Conservation (phyloP, 1,140 invertebrate species). For the Leptinotarsa texana region DNA sequence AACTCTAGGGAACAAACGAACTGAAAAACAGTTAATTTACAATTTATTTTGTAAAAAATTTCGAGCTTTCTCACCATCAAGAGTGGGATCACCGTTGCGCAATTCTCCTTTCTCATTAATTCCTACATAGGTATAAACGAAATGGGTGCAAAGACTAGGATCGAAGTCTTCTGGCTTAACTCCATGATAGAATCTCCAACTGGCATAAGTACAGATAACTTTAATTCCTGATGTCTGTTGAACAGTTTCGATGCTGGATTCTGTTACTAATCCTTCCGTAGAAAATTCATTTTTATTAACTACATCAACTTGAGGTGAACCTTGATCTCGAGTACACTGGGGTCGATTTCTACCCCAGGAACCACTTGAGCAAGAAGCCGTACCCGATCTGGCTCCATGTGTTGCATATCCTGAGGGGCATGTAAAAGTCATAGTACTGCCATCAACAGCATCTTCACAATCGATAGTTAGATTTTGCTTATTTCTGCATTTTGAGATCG, state of each 20-base stretch:
- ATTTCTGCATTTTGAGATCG: background rate
- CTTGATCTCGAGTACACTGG: background rate
- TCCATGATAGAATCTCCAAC: slow-evolving; percentile 19
- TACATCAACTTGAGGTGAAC: background rate
- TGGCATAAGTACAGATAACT: slow-evolving; percentile 21
- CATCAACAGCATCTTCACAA: slow-evolving; percentile 2
- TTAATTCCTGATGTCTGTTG: background rate
- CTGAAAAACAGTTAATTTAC: background rate
- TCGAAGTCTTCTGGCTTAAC: slow-evolving; percentile 17
- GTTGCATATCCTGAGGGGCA: slow-evolving; percentile 10
- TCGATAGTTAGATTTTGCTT: slow-evolving; percentile 1
- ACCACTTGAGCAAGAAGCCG: background rate
- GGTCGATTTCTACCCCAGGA: background rate
- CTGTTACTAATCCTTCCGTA: background rate
- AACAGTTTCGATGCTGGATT: background rate
- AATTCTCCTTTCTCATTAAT: slow-evolving; percentile 19
- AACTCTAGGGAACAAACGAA: slow-evolving; percentile 10
- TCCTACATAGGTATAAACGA: slow-evolving; percentile 19
- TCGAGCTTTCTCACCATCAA: background rate
- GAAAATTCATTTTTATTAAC: background rate
- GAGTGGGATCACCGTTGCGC: background rate
- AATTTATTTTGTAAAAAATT: too few species aligned
- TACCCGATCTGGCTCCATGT: background rate
- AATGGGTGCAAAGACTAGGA: slow-evolving; percentile 19
- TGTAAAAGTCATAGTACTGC: background rate